Evolutionary conservation across 2,113 vertebrate genomes (phyloP).

Genomic region (Ictidomys tridecemlineatus): DNA sequence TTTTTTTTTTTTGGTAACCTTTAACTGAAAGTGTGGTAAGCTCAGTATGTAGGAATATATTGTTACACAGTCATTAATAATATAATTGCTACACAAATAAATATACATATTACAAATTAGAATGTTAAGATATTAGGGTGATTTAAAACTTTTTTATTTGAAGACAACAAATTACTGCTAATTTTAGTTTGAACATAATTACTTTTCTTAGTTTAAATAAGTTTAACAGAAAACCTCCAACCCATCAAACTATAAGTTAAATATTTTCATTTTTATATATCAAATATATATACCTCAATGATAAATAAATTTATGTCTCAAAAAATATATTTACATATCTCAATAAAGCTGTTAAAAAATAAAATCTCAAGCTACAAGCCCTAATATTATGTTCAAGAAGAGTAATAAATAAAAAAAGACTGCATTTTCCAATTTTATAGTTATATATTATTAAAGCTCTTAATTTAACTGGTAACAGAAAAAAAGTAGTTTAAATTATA

Average conservation of each 20-base stretch:
- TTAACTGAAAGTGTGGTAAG: constrained; percentile 32
- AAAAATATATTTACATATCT: not conserved
- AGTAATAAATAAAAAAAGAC: not conserved
- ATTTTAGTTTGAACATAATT: not conserved
- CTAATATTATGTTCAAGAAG: constrained; percentile 36
- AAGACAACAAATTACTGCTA: not conserved
- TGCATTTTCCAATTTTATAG: not conserved
- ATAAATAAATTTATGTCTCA: not conserved
- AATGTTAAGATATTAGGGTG: not conserved
- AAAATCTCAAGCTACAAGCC: not conserved
- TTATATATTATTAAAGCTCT: not conserved
- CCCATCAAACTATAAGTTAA: not conserved
- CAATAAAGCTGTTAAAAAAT: not conserved
- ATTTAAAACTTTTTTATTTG: constrained; percentile 19
- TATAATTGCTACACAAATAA: constrained; percentile 27
- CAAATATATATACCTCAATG: not conserved
- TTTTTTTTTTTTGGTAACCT: not conserved
- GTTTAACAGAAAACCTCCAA: not conserved
- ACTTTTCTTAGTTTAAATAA: constrained; percentile 41
- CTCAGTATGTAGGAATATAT: constrained; percentile 14
- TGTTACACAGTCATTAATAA: not conserved
- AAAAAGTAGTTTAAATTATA: not conserved
- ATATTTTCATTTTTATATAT: not conserved
- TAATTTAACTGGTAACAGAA: constrained; percentile 18
- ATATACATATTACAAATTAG: not conserved